A percentile compares a stretch with the other conserved stretches of the same genome.
These are phyloP conservation scores for Daktulosphaira vitifoliae DNA, from an alignment of 1,140 invertebrate genomes.

Conservation along the genomic window DNA sequence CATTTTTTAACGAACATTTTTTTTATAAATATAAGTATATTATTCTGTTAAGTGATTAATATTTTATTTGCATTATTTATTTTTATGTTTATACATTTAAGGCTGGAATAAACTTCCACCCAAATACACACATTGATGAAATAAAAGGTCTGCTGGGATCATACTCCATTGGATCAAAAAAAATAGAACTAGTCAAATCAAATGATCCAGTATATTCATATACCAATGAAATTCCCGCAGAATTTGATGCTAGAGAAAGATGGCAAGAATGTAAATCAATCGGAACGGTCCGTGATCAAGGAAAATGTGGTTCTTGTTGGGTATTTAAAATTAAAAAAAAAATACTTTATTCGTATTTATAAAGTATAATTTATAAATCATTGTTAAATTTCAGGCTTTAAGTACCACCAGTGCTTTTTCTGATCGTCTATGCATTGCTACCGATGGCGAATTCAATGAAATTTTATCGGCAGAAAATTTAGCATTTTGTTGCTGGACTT, in stretches of 20 bases:
- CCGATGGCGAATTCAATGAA: slow-evolving; percentile 47
- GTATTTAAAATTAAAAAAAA: slow-evolving; percentile 40
- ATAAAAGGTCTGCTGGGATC: slow-evolving; percentile 50
- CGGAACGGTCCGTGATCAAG: slow-evolving; percentile 66
- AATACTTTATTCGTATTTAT: no score
- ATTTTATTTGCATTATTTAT: no score
- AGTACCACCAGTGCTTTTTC: slow-evolving; percentile 49
- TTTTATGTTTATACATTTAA: no score
- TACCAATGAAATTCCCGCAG: slow-evolving; percentile 44
- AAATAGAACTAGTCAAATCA: no score
- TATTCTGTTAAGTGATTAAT: no score
- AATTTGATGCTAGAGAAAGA: slow-evolving; percentile 65
- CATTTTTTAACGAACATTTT: no score
- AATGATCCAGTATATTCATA: no score
- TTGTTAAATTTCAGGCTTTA: slow-evolving; percentile 41
- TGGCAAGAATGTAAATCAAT: slow-evolving; percentile 78
- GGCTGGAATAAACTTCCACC: slow-evolving; percentile 59
- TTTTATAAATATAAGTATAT: no score
- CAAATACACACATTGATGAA: slow-evolving; percentile 50
- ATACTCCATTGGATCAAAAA: no score
- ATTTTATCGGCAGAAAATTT: slow-evolving; percentile 44
- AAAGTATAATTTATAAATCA: no score
- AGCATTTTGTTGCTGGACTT: slow-evolving; percentile 39
- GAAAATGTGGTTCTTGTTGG: slow-evolving; percentile 58
- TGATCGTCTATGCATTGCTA: slow-evolving; percentile 58